Evolutionary conservation across 1,140 invertebrate genomes (phyloP), one percentile per base, ranked within the genome.

Genomic region (Lordiphosa mommai): DNA sequence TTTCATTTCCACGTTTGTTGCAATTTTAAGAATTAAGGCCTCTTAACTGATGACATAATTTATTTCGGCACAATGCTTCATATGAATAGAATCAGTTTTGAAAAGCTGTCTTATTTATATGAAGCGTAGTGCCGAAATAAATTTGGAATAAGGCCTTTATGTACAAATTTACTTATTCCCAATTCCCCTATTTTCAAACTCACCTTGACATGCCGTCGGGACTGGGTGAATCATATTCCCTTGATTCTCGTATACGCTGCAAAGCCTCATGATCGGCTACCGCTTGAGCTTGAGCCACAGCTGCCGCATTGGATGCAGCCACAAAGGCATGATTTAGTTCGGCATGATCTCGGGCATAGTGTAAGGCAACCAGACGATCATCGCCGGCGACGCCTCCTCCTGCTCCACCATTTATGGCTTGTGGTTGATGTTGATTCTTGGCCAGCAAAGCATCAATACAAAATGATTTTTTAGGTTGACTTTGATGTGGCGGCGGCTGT

Each of bases 361-460:
- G 79, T 9, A 87, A 14, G 2, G 85, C 72, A 4, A 65, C 84
- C 10, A 87, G 34, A 4, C 82, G 86, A 49, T 88, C 77, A 49
- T 88, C 77, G 2, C 69, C 77, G n/a, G 67, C 71, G 10, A 82
- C 61, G 8, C 60, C 17, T 30, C 44, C 32, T 20, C 46, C 29
- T 17, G 13, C 29, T 66, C 63, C 40, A 13, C 27, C 27, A 8
- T 12, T 43, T 3, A 43, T 40, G 0, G 72, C 70, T n/a, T 46
- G 56, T 16, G 60, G 10, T 27, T 58, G 65, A 33, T 72, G 57
- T 43, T 64, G 88, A 34, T 63, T 89, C 58, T 89, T 88, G 17
- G 88, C 92, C 8, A 94, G 70, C n/a, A 94, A 77, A 0, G 93
- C 92, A 43, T 93, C 93, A 47, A 94, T 94, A 70, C 92, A 93